Evolutionary conservation across 2,888 invertebrate genomes (phyloP), one percentile per base, ranked within the genome.

Genomic region (Drosophila bunnanda): DNA sequence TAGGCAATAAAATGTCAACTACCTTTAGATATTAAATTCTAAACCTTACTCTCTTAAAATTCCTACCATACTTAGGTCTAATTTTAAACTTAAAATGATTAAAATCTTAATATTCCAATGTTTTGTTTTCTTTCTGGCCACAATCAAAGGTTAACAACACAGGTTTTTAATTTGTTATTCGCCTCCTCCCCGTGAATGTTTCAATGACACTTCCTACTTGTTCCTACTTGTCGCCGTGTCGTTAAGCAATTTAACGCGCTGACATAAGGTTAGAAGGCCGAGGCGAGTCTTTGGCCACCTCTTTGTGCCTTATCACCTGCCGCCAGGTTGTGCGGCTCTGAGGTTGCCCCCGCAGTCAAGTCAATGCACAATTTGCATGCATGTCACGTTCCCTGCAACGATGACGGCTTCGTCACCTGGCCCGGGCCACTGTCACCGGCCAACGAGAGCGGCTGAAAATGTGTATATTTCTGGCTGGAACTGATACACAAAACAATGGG

Each of bases 301-400:
- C 30, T 48, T 67, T 25, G 50, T 50, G 36, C 34, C 36, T 50
- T 52, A 34, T 61, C 41, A 22, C 44, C 44, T n/a, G 54, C 25
- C 34, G 28, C 32, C 28, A 46, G 46, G 10, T 48, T 30, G 48
- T 34, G 48, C 7, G 20, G 65, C 59, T 39, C 22, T 44, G 55
- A 55, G 61, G 61, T 56, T 56, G 61, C 61, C 64, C 46, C 39
- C 53, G 15, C 59, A 50, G 50, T 36, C 58, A 30, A 28, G 36
- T 56, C 79, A 71, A 65, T 67, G 75, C 67, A 71, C 80, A 80
- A 83, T 84, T 83, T 80, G 78, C 82, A 84, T 84, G 64, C 78
- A 82, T 62, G 82, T 84, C 82, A 84, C 82, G 82, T 82, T 78
- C 71, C 53, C 60, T 56, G 56, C 68, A 71, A 71, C 65, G 61